Percentiles rank a stretch among this genome's conserved stretches.
Evolutionary conservation across 2,888 invertebrate species (phyloP).

Genomic region (Rhamnusium bicolor): DNA sequence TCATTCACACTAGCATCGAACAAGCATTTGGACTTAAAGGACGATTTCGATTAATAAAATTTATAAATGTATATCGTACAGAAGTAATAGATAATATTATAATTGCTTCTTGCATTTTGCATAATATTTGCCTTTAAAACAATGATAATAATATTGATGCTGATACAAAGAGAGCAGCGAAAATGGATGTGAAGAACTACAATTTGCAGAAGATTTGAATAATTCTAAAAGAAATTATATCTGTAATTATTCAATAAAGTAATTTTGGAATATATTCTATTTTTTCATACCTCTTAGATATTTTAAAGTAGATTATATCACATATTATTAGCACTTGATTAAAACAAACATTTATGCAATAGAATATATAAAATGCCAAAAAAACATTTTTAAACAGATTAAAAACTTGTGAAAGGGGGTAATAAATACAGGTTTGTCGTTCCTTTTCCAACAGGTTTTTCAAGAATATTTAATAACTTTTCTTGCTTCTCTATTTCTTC

Average conservation of each 20-base stretch:
- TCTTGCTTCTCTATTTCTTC: neutral
- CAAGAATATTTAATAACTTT: neutral
- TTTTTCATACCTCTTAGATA: neutral
- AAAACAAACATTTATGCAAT: too few species aligned
- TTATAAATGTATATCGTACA: neutral
- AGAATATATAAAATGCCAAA: too few species aligned
- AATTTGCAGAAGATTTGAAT: neutral
- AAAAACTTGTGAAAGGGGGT: too few species aligned
- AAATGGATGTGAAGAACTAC: neutral
- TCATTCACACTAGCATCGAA: conserved; percentile 1
- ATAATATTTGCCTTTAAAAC: neutral
- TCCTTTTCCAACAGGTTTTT: neutral
- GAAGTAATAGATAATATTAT: neutral
- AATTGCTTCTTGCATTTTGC: neutral
- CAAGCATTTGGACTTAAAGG: neutral
- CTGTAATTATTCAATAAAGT: neutral
- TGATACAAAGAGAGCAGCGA: neutral
- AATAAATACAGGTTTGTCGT: neutral
- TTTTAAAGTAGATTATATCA: too few species aligned
- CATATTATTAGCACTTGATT: too few species aligned
- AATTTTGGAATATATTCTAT: neutral
- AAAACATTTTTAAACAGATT: too few species aligned
- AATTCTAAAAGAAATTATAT: neutral
- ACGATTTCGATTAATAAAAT: neutral
- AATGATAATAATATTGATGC: neutral